Conservation (phyloP, 2,113 vertebrate genomes). For the Nesospiza acunhae region DNA sequence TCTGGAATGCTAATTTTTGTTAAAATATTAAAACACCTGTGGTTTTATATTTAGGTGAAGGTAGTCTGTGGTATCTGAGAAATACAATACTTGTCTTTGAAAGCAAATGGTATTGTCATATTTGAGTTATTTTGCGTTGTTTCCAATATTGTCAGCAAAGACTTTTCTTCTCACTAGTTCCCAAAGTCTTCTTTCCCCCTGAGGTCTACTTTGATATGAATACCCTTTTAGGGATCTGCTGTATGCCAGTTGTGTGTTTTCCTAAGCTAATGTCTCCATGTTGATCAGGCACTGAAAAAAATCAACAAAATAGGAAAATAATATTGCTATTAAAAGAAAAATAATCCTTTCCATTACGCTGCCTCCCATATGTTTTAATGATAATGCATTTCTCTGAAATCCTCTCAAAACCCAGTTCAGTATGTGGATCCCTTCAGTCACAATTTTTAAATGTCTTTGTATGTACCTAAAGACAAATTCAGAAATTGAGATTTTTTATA, state of each 20-base stretch:
- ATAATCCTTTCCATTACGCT: neutral
- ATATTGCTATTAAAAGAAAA: neutral
- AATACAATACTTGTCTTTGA: neutral
- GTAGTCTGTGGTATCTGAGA: neutral
- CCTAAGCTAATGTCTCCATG: neutral
- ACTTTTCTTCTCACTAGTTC: neutral
- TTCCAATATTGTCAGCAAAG: constrained; percentile 5
- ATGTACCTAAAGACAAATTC: neutral
- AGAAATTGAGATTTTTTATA: neutral
- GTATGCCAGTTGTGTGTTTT: neutral
- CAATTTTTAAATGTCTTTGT: neutral
- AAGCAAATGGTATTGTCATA: neutral
- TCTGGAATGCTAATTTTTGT: neutral
- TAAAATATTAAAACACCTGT: neutral
- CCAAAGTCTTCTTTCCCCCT: neutral
- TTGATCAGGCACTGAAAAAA: neutral
- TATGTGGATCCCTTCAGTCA: neutral
- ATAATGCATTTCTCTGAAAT: neutral
- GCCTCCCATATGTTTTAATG: neutral
- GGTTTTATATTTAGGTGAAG: neutral
- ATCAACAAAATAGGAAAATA: neutral
- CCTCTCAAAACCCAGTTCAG: neutral
- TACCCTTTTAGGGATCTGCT: neutral
- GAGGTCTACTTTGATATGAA: neutral
- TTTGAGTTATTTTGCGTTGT: neutral